A percentile compares a stretch with the other conserved stretches of the same genome.
Conservation (phyloP, 2,113 vertebrate species). For the Sceloporus undulatus region DNA sequence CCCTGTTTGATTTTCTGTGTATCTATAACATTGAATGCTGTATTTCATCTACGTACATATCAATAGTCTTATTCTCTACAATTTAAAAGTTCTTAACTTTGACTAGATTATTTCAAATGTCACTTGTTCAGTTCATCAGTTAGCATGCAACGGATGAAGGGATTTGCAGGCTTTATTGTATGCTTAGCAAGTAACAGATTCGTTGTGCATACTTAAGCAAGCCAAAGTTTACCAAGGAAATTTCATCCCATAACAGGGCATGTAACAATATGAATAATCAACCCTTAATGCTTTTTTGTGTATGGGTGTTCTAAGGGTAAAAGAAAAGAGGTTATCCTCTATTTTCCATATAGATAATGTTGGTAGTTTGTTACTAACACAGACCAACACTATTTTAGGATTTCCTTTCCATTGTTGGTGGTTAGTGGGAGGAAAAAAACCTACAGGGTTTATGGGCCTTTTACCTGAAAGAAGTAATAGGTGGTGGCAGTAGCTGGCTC, state of each 20-base stretch:
- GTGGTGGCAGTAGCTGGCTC: background rate
- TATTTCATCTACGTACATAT: too few relatives aligned
- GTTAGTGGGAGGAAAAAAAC: background rate
- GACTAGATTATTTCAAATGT: too few relatives aligned
- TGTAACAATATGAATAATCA: background rate
- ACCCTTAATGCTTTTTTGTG: too few relatives aligned
- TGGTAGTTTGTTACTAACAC: background rate
- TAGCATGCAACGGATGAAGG: too few relatives aligned
- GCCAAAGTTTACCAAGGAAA: too few relatives aligned
- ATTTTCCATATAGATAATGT: too few relatives aligned
- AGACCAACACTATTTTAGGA: background rate
- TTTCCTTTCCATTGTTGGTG: background rate
- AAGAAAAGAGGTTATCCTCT: too few relatives aligned
- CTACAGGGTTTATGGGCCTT: background rate
- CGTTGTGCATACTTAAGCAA: too few relatives aligned
- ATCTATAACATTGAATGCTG: too few relatives aligned
- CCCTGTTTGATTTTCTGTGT: too few relatives aligned
- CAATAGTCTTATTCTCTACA: background rate
- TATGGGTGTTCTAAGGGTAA: too few relatives aligned
- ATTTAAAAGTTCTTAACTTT: background rate
- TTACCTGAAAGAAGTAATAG: background rate
- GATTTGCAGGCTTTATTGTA: background rate
- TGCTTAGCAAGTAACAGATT: background rate
- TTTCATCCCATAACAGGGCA: too few relatives aligned
- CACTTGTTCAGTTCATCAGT: background rate